Conservation (phyloP, 2,113 vertebrate species). For the Platycercus adscitus region DNA sequence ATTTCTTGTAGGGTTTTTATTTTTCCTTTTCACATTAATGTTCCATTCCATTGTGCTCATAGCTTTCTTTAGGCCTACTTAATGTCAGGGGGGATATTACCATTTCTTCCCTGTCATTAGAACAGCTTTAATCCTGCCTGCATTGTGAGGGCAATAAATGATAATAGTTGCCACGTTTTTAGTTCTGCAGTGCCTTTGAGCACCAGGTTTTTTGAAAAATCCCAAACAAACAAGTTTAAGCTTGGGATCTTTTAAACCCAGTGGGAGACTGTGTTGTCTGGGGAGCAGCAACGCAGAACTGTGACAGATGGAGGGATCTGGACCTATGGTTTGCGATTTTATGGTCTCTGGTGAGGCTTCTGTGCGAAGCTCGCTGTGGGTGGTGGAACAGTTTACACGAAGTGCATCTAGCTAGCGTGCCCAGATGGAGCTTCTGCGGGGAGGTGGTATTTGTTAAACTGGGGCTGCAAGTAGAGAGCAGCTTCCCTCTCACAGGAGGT, state of each 20-base stretch:
- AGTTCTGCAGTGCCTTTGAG: constrained; percentile 13
- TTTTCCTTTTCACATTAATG: constrained; percentile 16
- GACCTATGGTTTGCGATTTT: constrained; percentile 56
- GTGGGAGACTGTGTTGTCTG: constrained; percentile 45
- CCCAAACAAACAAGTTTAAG: constrained; percentile 44
- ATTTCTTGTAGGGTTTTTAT: constrained; percentile 22
- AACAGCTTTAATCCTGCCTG: constrained; percentile 49
- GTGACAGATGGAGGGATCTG: constrained; percentile 46
- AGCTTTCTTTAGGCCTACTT: constrained; percentile 40
- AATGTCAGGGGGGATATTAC: constrained; percentile 48
- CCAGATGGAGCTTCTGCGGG: neutral
- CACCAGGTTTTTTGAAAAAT: neutral
- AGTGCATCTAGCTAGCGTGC: neutral
- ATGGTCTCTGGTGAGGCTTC: constrained; percentile 42
- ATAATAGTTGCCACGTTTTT: neutral
- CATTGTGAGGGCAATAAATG: neutral
- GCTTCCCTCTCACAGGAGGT: neutral
- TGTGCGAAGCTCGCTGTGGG: neutral
- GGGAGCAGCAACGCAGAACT: constrained; percentile 17
- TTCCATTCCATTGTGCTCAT: constrained; percentile 6
- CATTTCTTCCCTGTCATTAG: constrained; percentile 33
- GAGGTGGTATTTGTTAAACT: neutral
- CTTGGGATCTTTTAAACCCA: constrained; percentile 17
- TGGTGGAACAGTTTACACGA: constrained; percentile 48
- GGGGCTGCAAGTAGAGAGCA: neutral